Conservation (phyloP, 2,113 vertebrate genomes). For the Podilymbus podiceps region DNA sequence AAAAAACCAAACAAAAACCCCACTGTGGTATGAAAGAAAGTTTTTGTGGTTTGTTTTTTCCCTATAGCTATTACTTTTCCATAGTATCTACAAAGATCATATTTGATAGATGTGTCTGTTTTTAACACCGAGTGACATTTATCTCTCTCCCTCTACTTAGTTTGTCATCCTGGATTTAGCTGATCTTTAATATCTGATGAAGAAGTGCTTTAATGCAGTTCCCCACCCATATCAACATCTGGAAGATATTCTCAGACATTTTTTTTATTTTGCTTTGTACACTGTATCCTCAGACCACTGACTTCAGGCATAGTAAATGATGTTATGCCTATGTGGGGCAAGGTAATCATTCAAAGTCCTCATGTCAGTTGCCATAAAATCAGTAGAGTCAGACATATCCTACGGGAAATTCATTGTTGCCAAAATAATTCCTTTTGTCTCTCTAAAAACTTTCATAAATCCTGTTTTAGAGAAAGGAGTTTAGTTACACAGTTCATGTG, state of each 20-base stretch:
- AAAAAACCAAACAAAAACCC: neutral
- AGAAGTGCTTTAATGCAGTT: neutral
- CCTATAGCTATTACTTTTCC: neutral
- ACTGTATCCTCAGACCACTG: neutral
- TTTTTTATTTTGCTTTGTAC: neutral
- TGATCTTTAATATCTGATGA: neutral
- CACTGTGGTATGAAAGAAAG: neutral
- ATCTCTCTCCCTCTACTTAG: neutral
- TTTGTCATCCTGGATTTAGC: neutral
- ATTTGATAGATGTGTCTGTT: neutral
- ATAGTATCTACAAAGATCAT: neutral
- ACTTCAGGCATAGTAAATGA: conserved; percentile 13
- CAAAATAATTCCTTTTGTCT: conserved; percentile 38
- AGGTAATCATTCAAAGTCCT: neutral
- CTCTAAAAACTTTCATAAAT: conserved; percentile 11
- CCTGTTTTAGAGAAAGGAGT: conserved; percentile 9
- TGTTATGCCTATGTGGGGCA: neutral
- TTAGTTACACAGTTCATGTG: neutral
- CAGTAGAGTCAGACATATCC: conserved; percentile 11
- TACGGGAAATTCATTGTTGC: neutral
- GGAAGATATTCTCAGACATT: neutral
- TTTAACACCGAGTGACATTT: neutral
- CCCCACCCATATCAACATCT: neutral
- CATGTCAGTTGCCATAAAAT: conserved; percentile 10
- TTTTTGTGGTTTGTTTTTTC: neutral